phyloP scores from a whole-genome alignment of 64 coral and sea anemone species.

The Montipora efflorescens region DNA sequence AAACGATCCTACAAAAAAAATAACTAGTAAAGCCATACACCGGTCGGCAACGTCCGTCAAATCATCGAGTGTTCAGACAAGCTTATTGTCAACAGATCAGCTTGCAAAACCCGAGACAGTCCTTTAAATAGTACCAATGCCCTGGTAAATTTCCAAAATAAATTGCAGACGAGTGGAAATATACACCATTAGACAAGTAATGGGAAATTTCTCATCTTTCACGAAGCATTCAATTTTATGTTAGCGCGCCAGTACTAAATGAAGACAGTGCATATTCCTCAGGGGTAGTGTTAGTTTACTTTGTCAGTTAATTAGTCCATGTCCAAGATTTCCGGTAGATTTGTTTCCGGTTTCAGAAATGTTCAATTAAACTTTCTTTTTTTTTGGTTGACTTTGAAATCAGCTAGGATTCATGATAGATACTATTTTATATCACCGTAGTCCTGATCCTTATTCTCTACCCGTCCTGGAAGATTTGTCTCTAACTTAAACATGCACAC shows the following conservation, averaged over 20 bases:
- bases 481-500: background rate
- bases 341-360: background rate
- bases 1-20: background rate
- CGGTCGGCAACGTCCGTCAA: background rate
- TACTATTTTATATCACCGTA: too few species aligned
- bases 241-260: slow-evolving; percentile 32
- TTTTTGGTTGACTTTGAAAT: too few species aligned
- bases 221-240: slow-evolving; percentile 38
- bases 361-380: background rate
- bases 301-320: background rate
- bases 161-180: background rate
- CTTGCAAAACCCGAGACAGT: background rate
- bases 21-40: background rate
- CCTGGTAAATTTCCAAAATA: background rate
- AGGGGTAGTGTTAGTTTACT: background rate
- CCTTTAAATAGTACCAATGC: background rate
- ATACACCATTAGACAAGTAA: background rate
- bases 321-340: background rate
- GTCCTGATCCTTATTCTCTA: background rate
- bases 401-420: too few species aligned
- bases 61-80: slow-evolving; percentile 26
- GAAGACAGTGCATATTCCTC: background rate
- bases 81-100: slow-evolving; percentile 16
- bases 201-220: slow-evolving; percentile 4
- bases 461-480: background rate